These are phyloP conservation scores for Teinopalpus imperialis DNA, from an alignment of 2,888 invertebrate species.

Conservation along the genomic window DNA sequence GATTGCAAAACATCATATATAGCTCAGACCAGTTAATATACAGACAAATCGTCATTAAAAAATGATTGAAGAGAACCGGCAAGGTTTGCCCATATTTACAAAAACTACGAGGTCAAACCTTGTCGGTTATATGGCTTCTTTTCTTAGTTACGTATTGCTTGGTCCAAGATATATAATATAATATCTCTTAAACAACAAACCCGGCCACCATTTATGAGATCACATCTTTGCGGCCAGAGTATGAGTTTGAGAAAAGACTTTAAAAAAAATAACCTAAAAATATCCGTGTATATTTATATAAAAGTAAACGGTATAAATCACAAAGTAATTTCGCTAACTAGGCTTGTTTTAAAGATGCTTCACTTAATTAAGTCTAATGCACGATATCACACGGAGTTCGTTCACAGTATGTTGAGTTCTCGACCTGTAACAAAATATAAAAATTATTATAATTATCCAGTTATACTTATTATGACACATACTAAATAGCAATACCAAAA, in stretches of 20 bases:
- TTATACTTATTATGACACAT: too few relatives aligned
- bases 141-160: too few relatives aligned
- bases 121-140: too few relatives aligned
- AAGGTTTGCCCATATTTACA: too few relatives aligned
- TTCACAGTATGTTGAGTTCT: conserved; percentile 37
- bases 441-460: conserved; percentile 26
- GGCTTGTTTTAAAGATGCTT: conserved; percentile 52
- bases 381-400: conserved; percentile 63
- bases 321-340: conserved; percentile 74
- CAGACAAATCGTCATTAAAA: too few relatives aligned
- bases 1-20: background rate
- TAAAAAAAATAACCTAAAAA: conserved; percentile 41
- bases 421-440: conserved; percentile 61
- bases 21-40: too few relatives aligned
- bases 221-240: conserved; percentile 62
- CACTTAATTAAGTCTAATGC: conserved; percentile 55
- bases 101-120: too few relatives aligned
- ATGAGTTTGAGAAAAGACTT: conserved; percentile 31
- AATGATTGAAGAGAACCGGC: too few relatives aligned
- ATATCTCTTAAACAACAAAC: conserved; percentile 30
- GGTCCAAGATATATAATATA: too few relatives aligned
- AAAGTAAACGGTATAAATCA: conserved; percentile 61
- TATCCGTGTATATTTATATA: conserved; percentile 54
- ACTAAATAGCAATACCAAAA: too few relatives aligned
- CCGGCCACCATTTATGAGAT: conserved; percentile 63